Percentiles rank a stretch among this genome's conserved stretches.
phyloP scores from a whole-genome alignment of 1,140 invertebrate genomes.

The Metopolophium dirhodum region DNA sequence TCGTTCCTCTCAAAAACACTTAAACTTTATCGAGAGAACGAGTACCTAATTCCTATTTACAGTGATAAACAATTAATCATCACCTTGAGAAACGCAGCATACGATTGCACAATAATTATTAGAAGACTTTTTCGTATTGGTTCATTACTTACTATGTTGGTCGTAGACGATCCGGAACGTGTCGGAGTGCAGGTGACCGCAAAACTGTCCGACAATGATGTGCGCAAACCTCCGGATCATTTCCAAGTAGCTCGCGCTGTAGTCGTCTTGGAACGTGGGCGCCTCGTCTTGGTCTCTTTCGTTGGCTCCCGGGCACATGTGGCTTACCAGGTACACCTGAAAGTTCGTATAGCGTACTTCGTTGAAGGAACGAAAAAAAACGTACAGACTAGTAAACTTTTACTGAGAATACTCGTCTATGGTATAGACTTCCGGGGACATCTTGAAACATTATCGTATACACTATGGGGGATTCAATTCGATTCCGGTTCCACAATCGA shows the following conservation, averaged over 20 bases:
- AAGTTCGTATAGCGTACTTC: neutral
- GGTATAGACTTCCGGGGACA: too few relatives aligned
- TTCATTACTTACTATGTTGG: slow-evolving; percentile 68
- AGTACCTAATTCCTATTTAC: too few relatives aligned
- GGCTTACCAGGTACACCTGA: slow-evolving; percentile 88
- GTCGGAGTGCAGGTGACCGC: slow-evolving; percentile 90
- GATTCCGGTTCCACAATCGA: neutral
- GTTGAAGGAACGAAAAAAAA: neutral
- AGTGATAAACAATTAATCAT: too few relatives aligned
- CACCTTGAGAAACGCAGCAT: neutral
- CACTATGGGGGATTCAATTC: neutral
- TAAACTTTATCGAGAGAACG: too few relatives aligned
- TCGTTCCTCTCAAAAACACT: too few relatives aligned
- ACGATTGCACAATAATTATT: neutral
- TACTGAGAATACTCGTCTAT: too few relatives aligned
- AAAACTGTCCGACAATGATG: slow-evolving; percentile 90
- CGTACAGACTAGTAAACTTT: too few relatives aligned
- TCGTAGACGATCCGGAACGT: slow-evolving; percentile 85
- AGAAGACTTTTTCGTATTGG: too few relatives aligned
- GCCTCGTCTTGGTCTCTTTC: slow-evolving; percentile 74
- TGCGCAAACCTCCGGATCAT: slow-evolving; percentile 75
- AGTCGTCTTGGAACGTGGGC: slow-evolving; percentile 68
- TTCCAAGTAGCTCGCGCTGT: slow-evolving; percentile 70
- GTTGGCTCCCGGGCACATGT: slow-evolving; percentile 86
- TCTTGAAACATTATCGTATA: too few relatives aligned